Conservation (phyloP, 2,113 vertebrate species). For the Hypomesus transpacificus region DNA sequence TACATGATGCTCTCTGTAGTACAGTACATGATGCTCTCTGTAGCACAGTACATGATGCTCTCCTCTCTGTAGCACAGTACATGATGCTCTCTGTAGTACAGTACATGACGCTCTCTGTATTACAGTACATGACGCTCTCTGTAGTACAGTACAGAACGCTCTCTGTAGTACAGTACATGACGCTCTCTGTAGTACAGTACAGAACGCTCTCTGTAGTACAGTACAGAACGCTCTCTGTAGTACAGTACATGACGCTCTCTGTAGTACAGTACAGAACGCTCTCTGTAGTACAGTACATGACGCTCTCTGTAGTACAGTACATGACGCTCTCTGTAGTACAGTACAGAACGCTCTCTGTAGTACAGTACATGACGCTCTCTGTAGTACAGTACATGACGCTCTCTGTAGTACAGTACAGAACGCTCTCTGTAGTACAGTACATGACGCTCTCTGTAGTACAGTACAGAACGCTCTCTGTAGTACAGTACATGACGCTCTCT, state of each 20-base stretch:
- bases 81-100: not conserved
- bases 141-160: no score
- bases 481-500: not conserved
- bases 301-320: not conserved
- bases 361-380: not conserved
- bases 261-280: no score
- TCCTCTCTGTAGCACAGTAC: no score
- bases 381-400: not conserved
- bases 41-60: not conserved
- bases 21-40: not conserved
- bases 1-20: not conserved
- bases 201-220: not conserved
- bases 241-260: not conserved
- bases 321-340: not conserved
- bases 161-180: not conserved
- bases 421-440: no score
- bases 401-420: no score
- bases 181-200: not conserved
- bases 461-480: no score
- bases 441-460: not conserved
- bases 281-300: not conserved
- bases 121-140: not conserved
- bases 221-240: no score
- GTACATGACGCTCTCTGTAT: not conserved
- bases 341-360: no score